These are phyloP conservation scores for Natrix natrix DNA, from an alignment of 2,797 vertebrate genomes.

Conservation along the genomic window DNA sequence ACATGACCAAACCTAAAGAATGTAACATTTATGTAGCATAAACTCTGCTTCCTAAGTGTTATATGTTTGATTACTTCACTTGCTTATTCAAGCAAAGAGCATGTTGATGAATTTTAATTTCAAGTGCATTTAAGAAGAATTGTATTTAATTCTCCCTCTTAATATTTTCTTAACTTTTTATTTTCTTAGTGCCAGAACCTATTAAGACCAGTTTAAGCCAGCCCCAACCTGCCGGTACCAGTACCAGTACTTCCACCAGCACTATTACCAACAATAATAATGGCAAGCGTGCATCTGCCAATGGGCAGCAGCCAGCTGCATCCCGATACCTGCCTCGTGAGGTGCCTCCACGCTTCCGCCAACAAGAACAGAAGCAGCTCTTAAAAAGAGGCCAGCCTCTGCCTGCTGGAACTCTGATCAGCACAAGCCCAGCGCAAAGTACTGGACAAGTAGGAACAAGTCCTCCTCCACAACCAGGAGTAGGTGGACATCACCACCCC, in stretches of 20 bases:
- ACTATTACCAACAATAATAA: conserved; percentile 77
- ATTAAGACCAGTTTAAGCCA: conserved; percentile 89
- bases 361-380: conserved; percentile 97
- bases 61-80: background rate
- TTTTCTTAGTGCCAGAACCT: conserved; percentile 88
- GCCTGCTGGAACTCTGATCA: conserved; percentile 79
- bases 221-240: conserved; percentile 84
- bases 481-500: conserved; percentile 70
- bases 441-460: conserved; percentile 69
- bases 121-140: background rate
- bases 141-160: background rate
- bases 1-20: background rate
- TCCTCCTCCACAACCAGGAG: conserved; percentile 69
- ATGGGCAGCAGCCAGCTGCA: conserved; percentile 81
- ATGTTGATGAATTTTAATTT: background rate
- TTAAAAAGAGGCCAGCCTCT: conserved; percentile 93
- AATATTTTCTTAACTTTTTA: background rate
- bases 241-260: conserved; percentile 85
- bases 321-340: conserved; percentile 92
- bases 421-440: conserved; percentile 68
- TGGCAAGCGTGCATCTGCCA: conserved; percentile 81
- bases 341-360: conserved; percentile 95
- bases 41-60: background rate
- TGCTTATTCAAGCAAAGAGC: background rate
- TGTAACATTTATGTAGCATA: background rate